Base-by-base conservation (phyloP, 2,888 invertebrate genomes). In the Lymantria monacha region DNA sequence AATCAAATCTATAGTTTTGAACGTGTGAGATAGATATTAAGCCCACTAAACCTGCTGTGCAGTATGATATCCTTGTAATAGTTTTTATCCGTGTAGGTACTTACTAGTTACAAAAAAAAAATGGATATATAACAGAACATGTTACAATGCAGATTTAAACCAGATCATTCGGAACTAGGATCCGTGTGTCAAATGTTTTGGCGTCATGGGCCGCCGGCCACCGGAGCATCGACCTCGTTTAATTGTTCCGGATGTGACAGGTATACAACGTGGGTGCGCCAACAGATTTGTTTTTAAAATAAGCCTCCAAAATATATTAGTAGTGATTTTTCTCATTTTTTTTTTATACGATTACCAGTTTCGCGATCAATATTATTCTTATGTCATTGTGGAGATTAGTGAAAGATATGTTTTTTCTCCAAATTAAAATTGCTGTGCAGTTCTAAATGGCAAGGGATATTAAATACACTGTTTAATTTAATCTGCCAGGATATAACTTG, bases 221-320 rank as follows among this genome's bases (percentile, higher is more conserved):
- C 63, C 63, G 52, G 76, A 57, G 69, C 86, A 68, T 78, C 83
- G 85, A 87, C 76, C 88, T 70, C 74, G 54, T 60, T 61, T 79
- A 76, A 76, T 80, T 80, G 81, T 78, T 74, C 87, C 83, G 86
- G 84, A 85, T 79, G 81, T 76, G 83, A 83, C 85, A 85, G 38
- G 38, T 38, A 38, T 41, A 14, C 11, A 41, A 48, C 50, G 66
- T 65, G 64, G 61, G 61, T 59, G 66, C 51, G 61, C 44, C 47
- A 48, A 60, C 60, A 49, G 46, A 65, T 60, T 60, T 58, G 58
- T 55, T 61, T 63, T 53, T 53, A 57, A 22, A 57, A 61, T 47
- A 45, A 41, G 38, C 46, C 30, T 46, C 22, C 33, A 30, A 46
- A 53, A 53, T 52, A 48, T 48, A 48, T 56, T 55, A 44, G 31